phyloP scores from a whole-genome alignment of 1,140 invertebrate species.

The Hypothenemus hampei region DNA sequence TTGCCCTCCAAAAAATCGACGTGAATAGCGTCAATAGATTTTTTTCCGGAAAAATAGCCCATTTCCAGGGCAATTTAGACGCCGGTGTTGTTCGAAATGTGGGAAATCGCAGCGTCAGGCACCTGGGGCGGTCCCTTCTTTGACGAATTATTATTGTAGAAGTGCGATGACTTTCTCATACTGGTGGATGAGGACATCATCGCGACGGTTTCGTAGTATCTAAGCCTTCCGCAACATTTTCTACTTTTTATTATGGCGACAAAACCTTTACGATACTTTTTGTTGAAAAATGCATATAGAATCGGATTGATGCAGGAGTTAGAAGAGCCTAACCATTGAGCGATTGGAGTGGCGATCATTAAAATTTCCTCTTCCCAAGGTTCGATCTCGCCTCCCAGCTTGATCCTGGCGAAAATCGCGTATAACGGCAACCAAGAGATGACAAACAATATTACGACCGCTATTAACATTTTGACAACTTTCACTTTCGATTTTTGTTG shows the following conservation, averaged over 20 bases:
- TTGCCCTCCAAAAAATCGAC: neutral
- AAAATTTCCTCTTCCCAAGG: slow-evolving; percentile 74
- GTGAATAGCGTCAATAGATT: too few relatives aligned
- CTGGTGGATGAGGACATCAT: slow-evolving; percentile 77
- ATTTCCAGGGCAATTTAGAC: slow-evolving; percentile 48
- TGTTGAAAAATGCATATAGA: slow-evolving; percentile 96
- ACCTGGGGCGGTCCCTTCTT: slow-evolving; percentile 57
- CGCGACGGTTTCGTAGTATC: slow-evolving; percentile 78
- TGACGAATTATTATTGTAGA: slow-evolving; percentile 59
- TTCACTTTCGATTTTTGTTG: slow-evolving; percentile 90
- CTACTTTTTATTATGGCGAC: slow-evolving; percentile 80
- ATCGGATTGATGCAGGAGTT: slow-evolving; percentile 98
- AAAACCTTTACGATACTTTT: slow-evolving; percentile 92
- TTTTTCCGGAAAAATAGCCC: slow-evolving; percentile 21
- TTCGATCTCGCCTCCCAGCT: slow-evolving; percentile 66
- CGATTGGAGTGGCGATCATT: slow-evolving; percentile 78
- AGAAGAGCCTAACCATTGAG: slow-evolving; percentile 93
- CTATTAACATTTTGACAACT: slow-evolving; percentile 94
- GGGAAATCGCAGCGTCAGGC: slow-evolving; percentile 67
- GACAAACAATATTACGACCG: slow-evolving; percentile 91
- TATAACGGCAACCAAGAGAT: slow-evolving; percentile 94
- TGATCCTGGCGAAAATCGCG: slow-evolving; percentile 81
- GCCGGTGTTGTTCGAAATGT: slow-evolving; percentile 62
- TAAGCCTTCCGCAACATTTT: slow-evolving; percentile 73
- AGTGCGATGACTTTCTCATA: slow-evolving; percentile 76